A percentile compares a stretch with the other conserved stretches of the same genome.
Evolutionary conservation across 2,113 vertebrate genomes (phyloP).

Genomic region (Dasyprocta punctata): DNA sequence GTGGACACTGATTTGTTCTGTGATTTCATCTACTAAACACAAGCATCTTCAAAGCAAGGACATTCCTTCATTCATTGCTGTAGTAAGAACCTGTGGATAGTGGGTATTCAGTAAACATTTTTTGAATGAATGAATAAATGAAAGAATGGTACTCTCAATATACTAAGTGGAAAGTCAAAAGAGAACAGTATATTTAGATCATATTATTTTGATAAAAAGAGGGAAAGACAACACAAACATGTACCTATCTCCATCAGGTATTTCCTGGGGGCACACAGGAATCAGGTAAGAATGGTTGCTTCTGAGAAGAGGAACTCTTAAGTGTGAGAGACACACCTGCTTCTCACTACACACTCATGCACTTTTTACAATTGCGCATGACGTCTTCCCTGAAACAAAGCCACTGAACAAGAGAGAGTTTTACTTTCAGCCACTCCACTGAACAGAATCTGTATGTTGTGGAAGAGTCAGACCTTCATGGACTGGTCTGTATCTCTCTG

Average conservation of each 20-base stretch:
- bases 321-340: too few species aligned
- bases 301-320: not conserved
- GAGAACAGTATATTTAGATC: not conserved
- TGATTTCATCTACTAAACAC: not conserved
- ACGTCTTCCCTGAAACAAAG: not conserved
- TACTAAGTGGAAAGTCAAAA: not conserved
- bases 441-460: slow-evolving; percentile 27
- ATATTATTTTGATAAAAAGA: not conserved
- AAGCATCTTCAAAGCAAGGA: not conserved
- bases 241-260: not conserved
- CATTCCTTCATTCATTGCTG: not conserved
- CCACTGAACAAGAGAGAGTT: slow-evolving; percentile 55
- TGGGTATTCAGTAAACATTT: not conserved
- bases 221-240: not conserved
- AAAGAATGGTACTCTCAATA: not conserved
- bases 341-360: not conserved
- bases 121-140: not conserved
- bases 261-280: not conserved
- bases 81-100: not conserved
- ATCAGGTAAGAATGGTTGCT: not conserved
- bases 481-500: not conserved
- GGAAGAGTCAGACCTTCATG: not conserved
- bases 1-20: not conserved
- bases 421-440: not conserved
- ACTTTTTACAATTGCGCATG: not conserved